Base-by-base conservation (phyloP, 2,888 invertebrate genomes). In the Masnerella sp. region DNA sequence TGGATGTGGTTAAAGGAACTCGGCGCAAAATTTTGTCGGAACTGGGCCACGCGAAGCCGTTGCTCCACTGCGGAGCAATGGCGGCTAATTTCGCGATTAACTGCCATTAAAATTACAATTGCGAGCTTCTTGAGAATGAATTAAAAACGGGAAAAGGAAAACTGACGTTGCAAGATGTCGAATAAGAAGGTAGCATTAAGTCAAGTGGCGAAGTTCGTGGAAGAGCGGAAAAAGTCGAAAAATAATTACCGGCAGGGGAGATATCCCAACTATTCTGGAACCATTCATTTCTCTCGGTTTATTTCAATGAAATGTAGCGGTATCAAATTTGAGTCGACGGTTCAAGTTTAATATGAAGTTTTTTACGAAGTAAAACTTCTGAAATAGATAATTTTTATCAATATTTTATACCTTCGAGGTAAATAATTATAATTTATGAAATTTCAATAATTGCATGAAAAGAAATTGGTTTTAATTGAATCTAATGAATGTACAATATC, bases 71-170 rank as follows among this genome's bases (percentile, higher is more conserved):
- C 8, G 5, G 28, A n/a, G 7, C 20, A 11, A 38, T n/a, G 11
- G 34, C 8, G 7, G n/a, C 36, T 52, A 52, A 54, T 54, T 54
- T 40, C 8, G 28, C 40, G n/a, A 54, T 54, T 54, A 54, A 54
- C 5, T 17, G 25, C 8, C 28, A 40, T 38, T 38, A 38, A 40
- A 14, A 28, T 52, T 40, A 54, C 52, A 52, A 52, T 38, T 4
- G 28, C 11, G 20, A 38, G 20, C 25, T 52, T 5, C 7, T 17
- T 8, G 2, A n/a, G n/a, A 11, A 17, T 11, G n/a, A 22, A 22
- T 34, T 18, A 34, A 20, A 51, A 34, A 51, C 5, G 0, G 14
- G 22, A 14, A 51, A 22, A 51, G n/a, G n/a, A 42, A 22, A 42
- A 30, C 5, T 5, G 14, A 14, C 7, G 11, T 15, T 15, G 15